phyloP scores from a whole-genome alignment of 2,113 vertebrate species.

The Zeus faber region DNA sequence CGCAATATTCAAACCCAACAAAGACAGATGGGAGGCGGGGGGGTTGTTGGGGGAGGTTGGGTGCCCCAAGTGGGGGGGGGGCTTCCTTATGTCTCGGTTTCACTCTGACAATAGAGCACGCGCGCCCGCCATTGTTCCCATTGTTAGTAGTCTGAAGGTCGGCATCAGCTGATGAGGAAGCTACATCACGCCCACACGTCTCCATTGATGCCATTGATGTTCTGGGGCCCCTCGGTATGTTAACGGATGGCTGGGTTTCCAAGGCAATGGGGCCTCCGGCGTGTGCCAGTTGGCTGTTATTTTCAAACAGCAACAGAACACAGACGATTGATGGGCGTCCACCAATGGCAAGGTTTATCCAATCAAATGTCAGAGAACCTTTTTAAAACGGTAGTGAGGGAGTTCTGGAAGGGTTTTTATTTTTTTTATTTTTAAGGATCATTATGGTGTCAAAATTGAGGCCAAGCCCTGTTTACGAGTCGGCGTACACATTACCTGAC shows the following conservation, averaged over 20 bases:
- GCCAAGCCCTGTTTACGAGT: no score
- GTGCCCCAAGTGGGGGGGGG: constrained; percentile 28
- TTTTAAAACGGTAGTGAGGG: no score
- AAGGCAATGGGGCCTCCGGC: constrained; percentile 28
- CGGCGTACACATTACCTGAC: no score
- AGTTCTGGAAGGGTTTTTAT: background rate
- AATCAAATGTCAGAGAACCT: no score
- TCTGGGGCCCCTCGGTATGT: constrained; percentile 50
- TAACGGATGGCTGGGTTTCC: constrained; percentile 59
- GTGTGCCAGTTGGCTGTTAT: constrained; percentile 58
- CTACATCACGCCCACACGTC: constrained; percentile 60
- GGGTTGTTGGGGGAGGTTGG: background rate
- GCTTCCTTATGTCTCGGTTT: constrained; percentile 68
- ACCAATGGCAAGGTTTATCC: constrained; percentile 50
- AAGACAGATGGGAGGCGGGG: constrained; percentile 52
- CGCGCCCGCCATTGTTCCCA: constrained; percentile 42
- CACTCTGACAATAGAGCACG: constrained; percentile 63
- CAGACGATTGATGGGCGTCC: constrained; percentile 18
- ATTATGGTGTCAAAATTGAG: no score
- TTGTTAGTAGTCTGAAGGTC: constrained; percentile 57
- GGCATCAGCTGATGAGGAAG: constrained; percentile 58
- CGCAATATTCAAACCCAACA: constrained; percentile 43
- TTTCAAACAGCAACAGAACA: constrained; percentile 61
- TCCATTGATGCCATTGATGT: constrained; percentile 52
- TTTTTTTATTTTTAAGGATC: background rate